Evolutionary conservation across 2,113 vertebrate genomes (phyloP).

Genomic region (Crotalus helleri): DNA sequence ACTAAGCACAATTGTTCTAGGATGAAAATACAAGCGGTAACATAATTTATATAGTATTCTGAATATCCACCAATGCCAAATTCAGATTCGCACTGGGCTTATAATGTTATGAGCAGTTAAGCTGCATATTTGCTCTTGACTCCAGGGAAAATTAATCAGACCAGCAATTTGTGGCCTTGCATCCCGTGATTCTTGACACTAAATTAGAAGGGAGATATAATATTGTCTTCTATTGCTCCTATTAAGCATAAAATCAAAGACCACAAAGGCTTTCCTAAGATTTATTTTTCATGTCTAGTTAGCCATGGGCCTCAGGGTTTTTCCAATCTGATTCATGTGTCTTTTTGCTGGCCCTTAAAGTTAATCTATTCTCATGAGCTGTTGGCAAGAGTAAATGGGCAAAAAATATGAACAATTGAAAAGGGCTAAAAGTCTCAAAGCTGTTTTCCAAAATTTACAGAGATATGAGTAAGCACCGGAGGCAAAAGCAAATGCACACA

Average conservation of each 20-base stretch:
- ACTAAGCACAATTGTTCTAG: not conserved
- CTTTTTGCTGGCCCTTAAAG: slow-evolving; percentile 56
- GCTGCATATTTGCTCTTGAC: not conserved
- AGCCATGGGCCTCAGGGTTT: slow-evolving; percentile 52
- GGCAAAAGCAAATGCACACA: not conserved
- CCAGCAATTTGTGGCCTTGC: not conserved
- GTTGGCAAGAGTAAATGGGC: slow-evolving; percentile 51
- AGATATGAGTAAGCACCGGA: not conserved
- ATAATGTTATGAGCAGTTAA: not conserved
- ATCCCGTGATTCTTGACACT: slow-evolving; percentile 1
- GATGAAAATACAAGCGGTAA: not conserved
- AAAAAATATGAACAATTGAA: slow-evolving; percentile 52
- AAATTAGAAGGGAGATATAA: slow-evolving; percentile 46
- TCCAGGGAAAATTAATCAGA: not conserved
- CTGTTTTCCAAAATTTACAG: slow-evolving; percentile 1
- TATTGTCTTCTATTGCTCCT: slow-evolving; percentile 26
- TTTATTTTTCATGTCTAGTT: slow-evolving; percentile 60
- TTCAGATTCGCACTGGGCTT: not conserved
- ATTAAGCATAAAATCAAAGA: slow-evolving; percentile 51
- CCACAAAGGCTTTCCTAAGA: slow-evolving; percentile 51
- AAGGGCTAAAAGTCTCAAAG: slow-evolving; percentile 49
- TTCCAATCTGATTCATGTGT: slow-evolving; percentile 60
- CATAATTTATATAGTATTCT: not conserved
- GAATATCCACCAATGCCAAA: not conserved
- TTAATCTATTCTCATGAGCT: slow-evolving; percentile 60